Evolutionary conservation across 2,888 invertebrate genomes (phyloP).

Genomic region (Schrankia costaestrigalis): DNA sequence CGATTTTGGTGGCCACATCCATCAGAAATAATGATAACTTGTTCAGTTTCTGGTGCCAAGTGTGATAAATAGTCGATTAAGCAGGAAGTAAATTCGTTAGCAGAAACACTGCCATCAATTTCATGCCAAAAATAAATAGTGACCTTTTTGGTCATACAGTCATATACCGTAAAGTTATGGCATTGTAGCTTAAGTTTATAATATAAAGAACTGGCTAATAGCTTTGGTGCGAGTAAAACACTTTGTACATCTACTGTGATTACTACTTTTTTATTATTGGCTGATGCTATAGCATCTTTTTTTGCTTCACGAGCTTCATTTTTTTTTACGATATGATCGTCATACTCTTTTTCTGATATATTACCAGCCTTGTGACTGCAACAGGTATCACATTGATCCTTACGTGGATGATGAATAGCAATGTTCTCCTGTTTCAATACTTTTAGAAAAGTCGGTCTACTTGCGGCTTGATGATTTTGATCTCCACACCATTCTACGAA

Average conservation of each 20-base stretch:
- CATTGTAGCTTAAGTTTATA: slow-evolving; percentile 19
- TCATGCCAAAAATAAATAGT: slow-evolving; percentile 21
- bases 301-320: slow-evolving; percentile 10
- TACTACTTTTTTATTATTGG: slow-evolving; percentile 9
- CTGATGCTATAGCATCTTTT: slow-evolving; percentile 6
- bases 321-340: too few relatives aligned
- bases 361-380: too few relatives aligned
- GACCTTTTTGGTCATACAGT: slow-evolving; percentile 9
- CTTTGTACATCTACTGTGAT: slow-evolving; percentile 19
- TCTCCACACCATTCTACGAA: too few relatives aligned
- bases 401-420: too few relatives aligned
- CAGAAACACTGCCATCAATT: slow-evolving; percentile 13
- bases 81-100: slow-evolving; percentile 17
- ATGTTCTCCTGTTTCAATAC: too few relatives aligned
- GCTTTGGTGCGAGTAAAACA: slow-evolving; percentile 18
- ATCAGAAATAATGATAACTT: slow-evolving; percentile 12
- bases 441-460: too few relatives aligned
- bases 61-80: background rate
- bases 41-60: background rate
- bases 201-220: slow-evolving; percentile 14
- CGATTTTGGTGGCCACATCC: slow-evolving; percentile 17
- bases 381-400: too few relatives aligned
- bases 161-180: slow-evolving; percentile 16
- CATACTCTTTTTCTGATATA: too few relatives aligned
- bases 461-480: too few relatives aligned